Evolutionary conservation across 2,888 invertebrate species (phyloP), one percentile per base, ranked within the genome.

Genomic region (Geophilus truncorum): DNA sequence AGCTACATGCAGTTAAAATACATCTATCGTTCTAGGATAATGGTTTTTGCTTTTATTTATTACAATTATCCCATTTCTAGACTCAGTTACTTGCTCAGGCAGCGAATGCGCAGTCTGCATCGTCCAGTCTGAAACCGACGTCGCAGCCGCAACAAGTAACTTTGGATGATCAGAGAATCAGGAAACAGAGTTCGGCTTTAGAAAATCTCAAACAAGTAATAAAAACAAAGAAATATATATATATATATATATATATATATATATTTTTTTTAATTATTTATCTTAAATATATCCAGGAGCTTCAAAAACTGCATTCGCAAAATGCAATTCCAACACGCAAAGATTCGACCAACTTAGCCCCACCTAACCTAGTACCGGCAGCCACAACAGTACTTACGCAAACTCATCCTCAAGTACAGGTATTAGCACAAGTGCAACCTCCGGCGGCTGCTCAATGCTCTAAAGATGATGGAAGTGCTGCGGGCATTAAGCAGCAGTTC

Each of bases 241-340:
- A n/a, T n/a, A n/a, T n/a, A n/a, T n/a, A n/a, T n/a, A n/a, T n/a
- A n/a, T n/a, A n/a, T n/a, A n/a, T n/a, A n/a, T n/a, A n/a, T n/a
- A n/a, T n/a, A n/a, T n/a, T n/a, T n/a, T n/a, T n/a, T n/a, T n/a
- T n/a, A 34, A 34, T 7, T 7, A 34, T 34, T 34, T 34, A 34
- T 7, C 9, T 34, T 5, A 34, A 36, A 12, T 36, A 1, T 36
- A 9, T 12, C 10, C 15, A 80, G 51, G 82, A 82, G 45, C 77
- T 82, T 18, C 32, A 82, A 34, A 82, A 82, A 45, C 57, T 82
- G 28, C 82, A 82, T 77, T 82, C 82, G 1, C 82, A 82, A 32
- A 82, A 79, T 70, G 62, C 80, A n/a, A 78, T 82, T n/a, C 77
- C 62, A 18, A 32, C 36, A 34, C 62, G 79, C n/a, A 79, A 79